These are phyloP conservation scores for Drosophila lacteicornis DNA, from an alignment of 1,140 invertebrate genomes.

Conservation along the genomic window DNA sequence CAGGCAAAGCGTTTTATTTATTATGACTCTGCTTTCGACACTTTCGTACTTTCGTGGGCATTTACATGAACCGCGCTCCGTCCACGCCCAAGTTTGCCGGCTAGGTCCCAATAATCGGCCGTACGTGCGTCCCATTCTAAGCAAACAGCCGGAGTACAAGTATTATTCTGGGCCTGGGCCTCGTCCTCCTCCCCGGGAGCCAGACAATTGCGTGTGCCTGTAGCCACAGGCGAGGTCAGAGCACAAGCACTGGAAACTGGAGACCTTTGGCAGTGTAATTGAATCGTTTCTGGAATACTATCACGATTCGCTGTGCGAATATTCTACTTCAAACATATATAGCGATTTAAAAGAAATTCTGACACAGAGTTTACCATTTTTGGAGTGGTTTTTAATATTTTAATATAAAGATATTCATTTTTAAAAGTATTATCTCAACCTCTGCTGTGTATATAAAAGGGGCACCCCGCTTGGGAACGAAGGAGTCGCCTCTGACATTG, in stretches of 20 bases:
- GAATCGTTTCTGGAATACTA: neutral
- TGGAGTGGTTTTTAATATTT: neutral
- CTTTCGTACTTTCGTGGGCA: conserved; percentile 25
- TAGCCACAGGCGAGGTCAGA: conserved; percentile 15
- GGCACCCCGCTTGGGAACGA: neutral
- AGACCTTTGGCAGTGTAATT: neutral
- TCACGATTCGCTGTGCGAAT: neutral
- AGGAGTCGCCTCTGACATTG: conserved; percentile 52
- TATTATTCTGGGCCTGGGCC: conserved; percentile 27
- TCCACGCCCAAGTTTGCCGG: conserved; percentile 52
- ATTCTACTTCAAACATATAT: neutral
- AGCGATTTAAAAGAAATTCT: neutral
- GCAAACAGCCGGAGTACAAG: conserved; percentile 29
- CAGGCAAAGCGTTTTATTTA: conserved; percentile 42
- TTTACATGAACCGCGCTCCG: conserved; percentile 33
- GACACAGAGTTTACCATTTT: neutral
- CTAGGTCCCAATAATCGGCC: conserved; percentile 67
- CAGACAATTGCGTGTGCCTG: conserved; percentile 16
- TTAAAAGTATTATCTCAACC: neutral
- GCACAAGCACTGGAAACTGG: conserved; percentile 7
- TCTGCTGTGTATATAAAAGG: conserved; percentile 3
- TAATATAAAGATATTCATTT: neutral
- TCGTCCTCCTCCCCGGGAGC: neutral
- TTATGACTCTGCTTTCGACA: conserved; percentile 41
- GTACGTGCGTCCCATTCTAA: conserved; percentile 74